A percentile compares a stretch with the other conserved stretches of the same genome.
These are phyloP conservation scores for Aethina tumida DNA, from an alignment of 1,140 invertebrate genomes.

Conservation along the genomic window DNA sequence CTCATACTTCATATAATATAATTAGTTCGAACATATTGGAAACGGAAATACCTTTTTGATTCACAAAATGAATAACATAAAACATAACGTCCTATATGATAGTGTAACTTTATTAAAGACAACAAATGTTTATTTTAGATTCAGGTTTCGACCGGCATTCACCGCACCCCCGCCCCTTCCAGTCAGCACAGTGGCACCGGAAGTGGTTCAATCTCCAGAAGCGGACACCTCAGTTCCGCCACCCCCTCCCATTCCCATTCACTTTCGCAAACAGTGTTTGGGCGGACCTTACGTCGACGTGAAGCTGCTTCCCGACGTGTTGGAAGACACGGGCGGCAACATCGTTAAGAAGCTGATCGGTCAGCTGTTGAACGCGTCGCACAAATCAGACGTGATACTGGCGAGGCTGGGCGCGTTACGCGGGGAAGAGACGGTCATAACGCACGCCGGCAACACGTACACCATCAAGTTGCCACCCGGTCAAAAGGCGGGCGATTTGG, in stretches of 20 bases:
- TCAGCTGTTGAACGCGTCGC: slow-evolving; percentile 25
- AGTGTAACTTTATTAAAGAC: slow-evolving; percentile 4
- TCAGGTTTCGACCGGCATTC: slow-evolving; percentile 30
- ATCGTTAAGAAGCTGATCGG: slow-evolving; percentile 34
- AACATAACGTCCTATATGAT: not conserved
- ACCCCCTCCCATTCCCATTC: slow-evolving; percentile 31
- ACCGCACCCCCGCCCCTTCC: slow-evolving; percentile 20
- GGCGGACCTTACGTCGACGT: slow-evolving; percentile 40
- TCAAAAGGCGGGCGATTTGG: slow-evolving; percentile 23
- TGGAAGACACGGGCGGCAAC: slow-evolving; percentile 34
- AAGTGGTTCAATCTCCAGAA: slow-evolving; percentile 31
- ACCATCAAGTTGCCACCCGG: slow-evolving; percentile 31
- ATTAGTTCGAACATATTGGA: not conserved
- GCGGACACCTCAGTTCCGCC: slow-evolving; percentile 39
- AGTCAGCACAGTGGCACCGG: slow-evolving; percentile 19
- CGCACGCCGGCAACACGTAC: slow-evolving; percentile 26
- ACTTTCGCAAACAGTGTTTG: slow-evolving; percentile 39
- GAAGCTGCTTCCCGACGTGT: slow-evolving; percentile 33
- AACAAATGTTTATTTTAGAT: slow-evolving; percentile 12
- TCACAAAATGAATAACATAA: not conserved
- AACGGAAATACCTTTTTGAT: not conserved
- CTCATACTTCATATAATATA: slow-evolving; percentile 1
- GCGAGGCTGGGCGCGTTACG: slow-evolving; percentile 25
- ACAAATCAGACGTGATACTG: slow-evolving; percentile 30
- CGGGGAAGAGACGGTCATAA: slow-evolving; percentile 33